Conservation (phyloP, 2,797 vertebrate species). For the Clamator glandarius region DNA sequence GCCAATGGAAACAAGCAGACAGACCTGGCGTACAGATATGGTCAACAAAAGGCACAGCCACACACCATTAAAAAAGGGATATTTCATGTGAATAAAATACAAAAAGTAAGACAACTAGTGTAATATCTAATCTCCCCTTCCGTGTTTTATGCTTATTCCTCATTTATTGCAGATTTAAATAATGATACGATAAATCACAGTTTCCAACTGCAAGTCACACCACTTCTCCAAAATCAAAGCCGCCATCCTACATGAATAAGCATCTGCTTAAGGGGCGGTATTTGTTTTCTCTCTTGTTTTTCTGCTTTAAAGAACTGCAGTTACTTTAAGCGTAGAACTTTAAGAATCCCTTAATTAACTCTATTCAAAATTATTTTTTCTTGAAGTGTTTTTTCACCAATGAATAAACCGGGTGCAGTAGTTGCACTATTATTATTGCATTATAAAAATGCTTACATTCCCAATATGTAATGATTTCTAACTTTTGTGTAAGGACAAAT, state of each 20-base stretch:
- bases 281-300: constrained; percentile 56
- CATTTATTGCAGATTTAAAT: constrained; percentile 50
- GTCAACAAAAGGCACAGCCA: constrained; percentile 83
- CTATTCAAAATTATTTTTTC: constrained; percentile 30
- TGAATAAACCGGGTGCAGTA: neutral
- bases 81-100: constrained; percentile 69
- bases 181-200: constrained; percentile 45
- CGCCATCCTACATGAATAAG: constrained; percentile 31
- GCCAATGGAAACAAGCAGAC: constrained; percentile 93
- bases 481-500: neutral
- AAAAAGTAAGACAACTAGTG: constrained; percentile 30
- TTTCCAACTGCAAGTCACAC: constrained; percentile 30
- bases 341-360: constrained; percentile 1
- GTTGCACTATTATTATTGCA: neutral
- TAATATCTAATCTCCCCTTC: constrained; percentile 53
- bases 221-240: constrained; percentile 52
- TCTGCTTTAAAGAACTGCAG: constrained; percentile 44
- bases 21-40: constrained; percentile 84
- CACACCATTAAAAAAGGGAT: constrained; percentile 34
- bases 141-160: constrained; percentile 55
- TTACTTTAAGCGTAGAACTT: neutral
- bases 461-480: neutral
- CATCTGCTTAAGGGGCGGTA: constrained; percentile 46
- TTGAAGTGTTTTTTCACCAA: neutral
- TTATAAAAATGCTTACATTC: neutral